These are phyloP conservation scores for Capreolus pygargus DNA, from an alignment of 2,113 vertebrate genomes.

Conservation along the genomic window DNA sequence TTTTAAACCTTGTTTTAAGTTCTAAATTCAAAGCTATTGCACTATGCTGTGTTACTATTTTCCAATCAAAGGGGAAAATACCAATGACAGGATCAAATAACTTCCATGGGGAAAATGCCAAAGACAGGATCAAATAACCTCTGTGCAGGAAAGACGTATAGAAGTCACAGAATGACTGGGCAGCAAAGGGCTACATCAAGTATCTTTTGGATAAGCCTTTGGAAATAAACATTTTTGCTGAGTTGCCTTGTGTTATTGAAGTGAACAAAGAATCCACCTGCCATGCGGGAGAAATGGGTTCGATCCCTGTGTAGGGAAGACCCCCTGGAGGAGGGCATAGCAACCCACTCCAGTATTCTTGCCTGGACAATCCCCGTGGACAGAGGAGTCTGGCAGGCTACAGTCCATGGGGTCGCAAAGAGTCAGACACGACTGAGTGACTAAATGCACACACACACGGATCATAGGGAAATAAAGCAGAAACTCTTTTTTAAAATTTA, in stretches of 20 bases:
- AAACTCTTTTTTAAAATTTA: neutral
- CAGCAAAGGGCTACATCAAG: neutral
- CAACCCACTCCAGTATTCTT: neutral
- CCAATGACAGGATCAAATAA: neutral
- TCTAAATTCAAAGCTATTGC: neutral
- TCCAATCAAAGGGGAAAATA: neutral
- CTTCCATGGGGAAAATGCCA: neutral
- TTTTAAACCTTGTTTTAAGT: neutral
- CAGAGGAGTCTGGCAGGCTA: neutral
- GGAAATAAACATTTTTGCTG: neutral
- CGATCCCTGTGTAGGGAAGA: neutral
- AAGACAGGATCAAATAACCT: neutral
- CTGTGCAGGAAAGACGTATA: neutral
- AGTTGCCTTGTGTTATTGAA: neutral
- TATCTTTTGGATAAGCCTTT: neutral
- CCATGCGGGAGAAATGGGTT: neutral
- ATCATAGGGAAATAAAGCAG: neutral
- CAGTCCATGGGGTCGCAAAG: neutral
- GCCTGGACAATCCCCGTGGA: neutral
- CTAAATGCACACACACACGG: neutral
- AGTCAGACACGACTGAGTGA: neutral
- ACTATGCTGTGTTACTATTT: neutral
- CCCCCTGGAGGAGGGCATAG: neutral
- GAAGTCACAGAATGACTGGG: neutral
- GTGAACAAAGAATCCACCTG: neutral